Evolutionary conservation across 2,113 vertebrate genomes (phyloP).

Genomic region (Aphyosemion australe): DNA sequence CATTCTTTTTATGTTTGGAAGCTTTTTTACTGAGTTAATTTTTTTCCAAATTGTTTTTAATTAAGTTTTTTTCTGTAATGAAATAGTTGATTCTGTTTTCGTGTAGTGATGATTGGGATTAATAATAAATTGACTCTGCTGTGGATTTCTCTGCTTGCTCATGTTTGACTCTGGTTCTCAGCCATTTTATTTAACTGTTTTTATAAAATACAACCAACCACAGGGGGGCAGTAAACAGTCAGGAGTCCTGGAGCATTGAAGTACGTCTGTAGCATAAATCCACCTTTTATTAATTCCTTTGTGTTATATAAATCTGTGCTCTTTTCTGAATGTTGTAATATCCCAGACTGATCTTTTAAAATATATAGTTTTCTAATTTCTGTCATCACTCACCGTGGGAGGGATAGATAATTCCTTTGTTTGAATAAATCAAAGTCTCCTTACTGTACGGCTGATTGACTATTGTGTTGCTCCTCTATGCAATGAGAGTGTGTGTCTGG

Average conservation of each 20-base stretch:
- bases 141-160: background rate
- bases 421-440: background rate
- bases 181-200: background rate
- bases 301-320: conserved; percentile 10
- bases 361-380: background rate
- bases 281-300: conserved; percentile 6
- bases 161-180: no score
- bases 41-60: no score
- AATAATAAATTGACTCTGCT: no score
- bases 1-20: no score
- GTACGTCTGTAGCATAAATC: background rate
- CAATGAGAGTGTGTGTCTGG: conserved; percentile 22
- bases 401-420: conserved; percentile 1
- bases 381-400: background rate
- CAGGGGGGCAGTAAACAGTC: conserved; percentile 62
- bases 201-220: conserved; percentile 18
- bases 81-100: no score
- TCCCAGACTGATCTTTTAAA: background rate
- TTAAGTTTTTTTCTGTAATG: no score
- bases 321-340: conserved; percentile 13
- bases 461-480: conserved; percentile 6
- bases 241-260: background rate
- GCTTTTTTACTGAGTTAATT: no score
- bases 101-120: no score
- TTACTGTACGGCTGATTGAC: conserved; percentile 12